Evolutionary conservation across 2,113 vertebrate genomes (phyloP), one percentile per base, ranked within the genome.

Genomic region (Eleginops maclovinus): DNA sequence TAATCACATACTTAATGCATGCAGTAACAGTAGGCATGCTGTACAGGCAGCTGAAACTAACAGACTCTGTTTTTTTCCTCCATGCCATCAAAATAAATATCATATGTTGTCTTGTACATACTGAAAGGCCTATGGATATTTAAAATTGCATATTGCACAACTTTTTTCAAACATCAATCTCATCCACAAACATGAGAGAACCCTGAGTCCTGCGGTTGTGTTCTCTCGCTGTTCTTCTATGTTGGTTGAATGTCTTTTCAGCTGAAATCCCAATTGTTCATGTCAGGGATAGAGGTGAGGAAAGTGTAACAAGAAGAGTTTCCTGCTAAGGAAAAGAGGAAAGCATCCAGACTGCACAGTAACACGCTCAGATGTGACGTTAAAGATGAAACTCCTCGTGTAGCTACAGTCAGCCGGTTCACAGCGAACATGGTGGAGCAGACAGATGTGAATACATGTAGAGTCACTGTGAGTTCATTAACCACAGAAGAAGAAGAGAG

Each of bases 381-480:
- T 14, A 24, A 16, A 31, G 55, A 50, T 70, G 43, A 69, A 61
- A 64, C 44, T 53, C 19, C 54, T 40, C 4, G 3, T 81, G 51
- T 55, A 36, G 58, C 65, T 59, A 12, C 66, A 64, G 24, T 9
- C 59, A 14, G 17, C 14, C 5, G 5, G 59, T 51, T 81, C 22
- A 51, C 13, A 81, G 65, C 7, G 9, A 58, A 58, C 78, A 63
- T 3, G 49, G 40, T 41, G n/a, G 19, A 31, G 62, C 31, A 16
- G 17, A 26, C 15, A 41, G 63, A 59, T 28, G 40, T 75, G 41
- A 75, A 50, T 75, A 56, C 56, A 51, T 26, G 21, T 43, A 19
- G 9, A 65, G 36, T n/a, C 5, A 0, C 40, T 22, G 58, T 67
- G 72, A 21, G 51, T 81, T 64, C 58, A 75, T 75, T 55, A 65